Conservation (phyloP, 64 coral and sea anemone species). For the Acropora yongei region DNA sequence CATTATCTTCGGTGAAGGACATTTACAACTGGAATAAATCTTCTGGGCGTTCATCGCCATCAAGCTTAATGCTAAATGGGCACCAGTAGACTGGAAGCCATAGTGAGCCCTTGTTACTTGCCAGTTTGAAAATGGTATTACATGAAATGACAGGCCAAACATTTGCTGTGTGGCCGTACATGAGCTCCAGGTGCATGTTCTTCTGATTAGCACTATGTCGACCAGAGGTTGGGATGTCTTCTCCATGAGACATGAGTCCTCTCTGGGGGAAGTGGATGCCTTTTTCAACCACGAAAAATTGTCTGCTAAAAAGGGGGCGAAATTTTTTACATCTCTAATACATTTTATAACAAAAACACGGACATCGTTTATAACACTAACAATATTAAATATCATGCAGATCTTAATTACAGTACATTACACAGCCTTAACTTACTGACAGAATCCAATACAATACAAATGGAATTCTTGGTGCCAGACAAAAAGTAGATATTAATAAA, state of each 20-base stretch:
- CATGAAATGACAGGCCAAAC: background rate
- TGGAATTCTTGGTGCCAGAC: too few relatives aligned
- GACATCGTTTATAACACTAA: too few relatives aligned
- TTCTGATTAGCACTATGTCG: conserved; percentile 8
- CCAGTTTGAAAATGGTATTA: conserved; percentile 5
- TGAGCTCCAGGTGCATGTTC: background rate
- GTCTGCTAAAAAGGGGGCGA: conserved; percentile 5
- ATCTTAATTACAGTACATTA: too few relatives aligned
- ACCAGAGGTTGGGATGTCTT: background rate
- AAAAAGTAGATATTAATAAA: too few relatives aligned
- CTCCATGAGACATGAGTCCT: background rate
- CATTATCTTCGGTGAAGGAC: conserved; percentile 26
- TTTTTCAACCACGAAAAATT: conserved; percentile 27
- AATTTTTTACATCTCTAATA: background rate
- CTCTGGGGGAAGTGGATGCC: background rate
- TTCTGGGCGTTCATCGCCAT: background rate
- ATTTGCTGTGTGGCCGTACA: background rate
- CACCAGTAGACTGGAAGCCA: background rate
- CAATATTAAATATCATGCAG: too few relatives aligned
- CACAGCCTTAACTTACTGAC: too few relatives aligned
- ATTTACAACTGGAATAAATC: conserved; percentile 12
- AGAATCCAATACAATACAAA: too few relatives aligned
- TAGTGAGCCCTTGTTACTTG: background rate
- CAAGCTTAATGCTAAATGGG: conserved; percentile 11
- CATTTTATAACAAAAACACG: too few relatives aligned